These are phyloP conservation scores for Heteromyza rotundicornis DNA, from an alignment of 2,888 invertebrate species.

Conservation along the genomic window DNA sequence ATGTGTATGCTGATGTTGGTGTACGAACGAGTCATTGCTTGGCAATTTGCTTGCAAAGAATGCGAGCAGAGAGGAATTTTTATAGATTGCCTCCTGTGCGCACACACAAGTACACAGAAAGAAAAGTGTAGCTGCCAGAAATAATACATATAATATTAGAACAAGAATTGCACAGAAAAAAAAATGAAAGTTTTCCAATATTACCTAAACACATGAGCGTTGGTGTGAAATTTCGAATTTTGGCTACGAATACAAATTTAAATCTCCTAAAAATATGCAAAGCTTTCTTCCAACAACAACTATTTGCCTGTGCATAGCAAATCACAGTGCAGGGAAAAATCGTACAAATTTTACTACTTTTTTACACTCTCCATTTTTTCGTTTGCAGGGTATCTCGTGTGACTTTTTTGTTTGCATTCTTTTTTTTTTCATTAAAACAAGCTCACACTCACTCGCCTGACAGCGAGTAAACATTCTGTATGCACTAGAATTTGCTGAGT, in stretches of 20 bases:
- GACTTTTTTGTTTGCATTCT: slow-evolving; percentile 27
- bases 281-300: slow-evolving; percentile 20
- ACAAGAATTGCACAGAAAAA: too few species aligned
- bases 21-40: neutral
- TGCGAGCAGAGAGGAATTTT: neutral
- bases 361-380: neutral
- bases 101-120: too few species aligned
- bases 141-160: too few species aligned
- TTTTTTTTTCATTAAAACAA: too few species aligned
- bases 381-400: slow-evolving; percentile 14
- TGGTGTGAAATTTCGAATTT: slow-evolving; percentile 40
- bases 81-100: too few species aligned
- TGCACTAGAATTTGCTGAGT: neutral
- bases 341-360: neutral
- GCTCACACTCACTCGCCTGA: too few species aligned
- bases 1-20: neutral
- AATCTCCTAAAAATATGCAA: slow-evolving; percentile 50
- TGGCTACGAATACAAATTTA: slow-evolving; percentile 43
- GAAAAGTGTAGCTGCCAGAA: too few species aligned
- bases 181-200: too few species aligned
- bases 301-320: too few species aligned
- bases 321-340: neutral
- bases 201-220: neutral
- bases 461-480: neutral
- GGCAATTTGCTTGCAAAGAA: neutral